Evolutionary conservation across 23 tunicate genomes (phyloP), one percentile per base, ranked within the genome.

Genomic region (Clavelina lepadiformis): DNA sequence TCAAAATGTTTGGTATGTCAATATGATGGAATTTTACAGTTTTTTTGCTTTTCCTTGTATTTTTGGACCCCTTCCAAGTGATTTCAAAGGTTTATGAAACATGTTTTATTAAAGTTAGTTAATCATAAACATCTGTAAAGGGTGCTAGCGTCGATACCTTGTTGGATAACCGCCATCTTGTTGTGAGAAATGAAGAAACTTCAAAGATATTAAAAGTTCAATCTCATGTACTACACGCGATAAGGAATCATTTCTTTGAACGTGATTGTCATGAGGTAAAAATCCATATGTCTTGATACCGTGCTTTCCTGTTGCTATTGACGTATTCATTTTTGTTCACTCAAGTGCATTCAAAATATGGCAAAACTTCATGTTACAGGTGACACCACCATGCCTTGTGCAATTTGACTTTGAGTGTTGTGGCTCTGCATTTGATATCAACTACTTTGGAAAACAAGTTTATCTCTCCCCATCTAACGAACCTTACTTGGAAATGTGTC

Each of bases 361-460:
- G n/a, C n/a, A n/a, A n/a, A n/a, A n/a, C n/a, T n/a, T n/a, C n/a
- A n/a, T n/a, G n/a, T n/a, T n/a, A n/a, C 45, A 88, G 96, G 99
- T 93, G 51, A 85, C 94, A 3, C 99, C 99, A 28, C 99, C 99
- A 3, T 79, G 88, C 47, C 27, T 93, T 20, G 99, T 93, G 23
- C 86, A 80, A 56, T 85, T 95, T 8, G 87, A 85, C 52, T 93
- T 94, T 65, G 99, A 93, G 65, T 94, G 99, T 6, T 94, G 99
- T 33, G 73, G 89, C 0, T 85, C 99, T 0, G 56, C 85, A 31
- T 93, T 93, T 84, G 85, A 85, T 51, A 69, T 93, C 36, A 89
- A 85, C 46, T 93, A 68, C 68, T 93, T 93, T 61, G 99, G 99
- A 3, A 95, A 93, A 53, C 88, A 93, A 69, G 99, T 95, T 1